These are phyloP conservation scores for Agrotis clavis DNA, from an alignment of 2,888 invertebrate genomes.

Conservation along the genomic window DNA sequence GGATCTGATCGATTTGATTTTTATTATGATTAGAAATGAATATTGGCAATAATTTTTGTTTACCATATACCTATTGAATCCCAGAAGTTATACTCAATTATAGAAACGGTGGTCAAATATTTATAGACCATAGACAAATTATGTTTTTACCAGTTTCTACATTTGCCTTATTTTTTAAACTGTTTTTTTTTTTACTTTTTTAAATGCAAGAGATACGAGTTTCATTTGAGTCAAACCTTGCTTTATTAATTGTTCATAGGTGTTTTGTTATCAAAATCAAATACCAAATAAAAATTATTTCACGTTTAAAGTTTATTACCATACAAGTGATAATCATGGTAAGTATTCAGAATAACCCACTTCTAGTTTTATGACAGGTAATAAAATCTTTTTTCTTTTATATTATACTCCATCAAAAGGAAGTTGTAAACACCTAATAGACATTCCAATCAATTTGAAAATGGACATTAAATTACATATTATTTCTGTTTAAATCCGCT, in stretches of 20 bases:
- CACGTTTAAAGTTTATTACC: slow-evolving; percentile 60
- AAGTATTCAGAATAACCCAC: slow-evolving; percentile 59
- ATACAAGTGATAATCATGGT: slow-evolving; percentile 52
- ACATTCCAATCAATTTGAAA: slow-evolving; percentile 56
- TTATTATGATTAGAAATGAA: slow-evolving; percentile 37
- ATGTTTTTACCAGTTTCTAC: slow-evolving; percentile 7
- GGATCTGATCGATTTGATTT: slow-evolving; percentile 57
- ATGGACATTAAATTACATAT: slow-evolving; percentile 56
- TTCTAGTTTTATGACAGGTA: slow-evolving; percentile 52
- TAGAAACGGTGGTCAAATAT: slow-evolving; percentile 37
- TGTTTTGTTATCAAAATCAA: slow-evolving; percentile 24
- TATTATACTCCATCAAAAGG: slow-evolving; percentile 44
- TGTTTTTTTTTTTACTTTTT: neutral
- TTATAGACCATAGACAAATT: slow-evolving; percentile 25
- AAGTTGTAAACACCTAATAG: slow-evolving; percentile 60
- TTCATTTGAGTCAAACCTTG: neutral
- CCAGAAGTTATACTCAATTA: slow-evolving; percentile 45
- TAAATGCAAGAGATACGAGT: neutral
- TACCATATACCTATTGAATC: slow-evolving; percentile 22
- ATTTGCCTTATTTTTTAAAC: slow-evolving; percentile 2
- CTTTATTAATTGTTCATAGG: slow-evolving; percentile 12
- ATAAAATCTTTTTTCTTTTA: slow-evolving; percentile 46
- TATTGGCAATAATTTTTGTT: slow-evolving; percentile 31
- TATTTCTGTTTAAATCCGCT: slow-evolving; percentile 39
- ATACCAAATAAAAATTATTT: slow-evolving; percentile 24